Evolutionary conservation across 1,140 invertebrate genomes (phyloP).

Genomic region (Neodiprion pinetum): DNA sequence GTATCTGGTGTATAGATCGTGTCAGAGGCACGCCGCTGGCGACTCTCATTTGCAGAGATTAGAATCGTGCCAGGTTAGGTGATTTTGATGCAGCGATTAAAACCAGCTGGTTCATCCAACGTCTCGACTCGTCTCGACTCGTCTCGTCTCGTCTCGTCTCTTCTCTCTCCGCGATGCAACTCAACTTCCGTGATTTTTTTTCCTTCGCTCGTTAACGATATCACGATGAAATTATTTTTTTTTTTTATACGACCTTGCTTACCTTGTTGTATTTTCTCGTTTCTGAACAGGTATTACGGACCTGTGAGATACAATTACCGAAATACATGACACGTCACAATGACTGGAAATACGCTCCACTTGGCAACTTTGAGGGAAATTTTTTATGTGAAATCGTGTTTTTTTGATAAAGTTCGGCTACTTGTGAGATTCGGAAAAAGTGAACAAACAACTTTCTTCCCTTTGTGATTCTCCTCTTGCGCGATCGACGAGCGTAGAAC

Average conservation of each 20-base stretch:
- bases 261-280: too few relatives aligned
- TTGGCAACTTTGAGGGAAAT: not conserved
- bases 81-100: not conserved
- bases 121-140: slow-evolving; percentile 6
- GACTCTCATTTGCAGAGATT: slow-evolving; percentile 13
- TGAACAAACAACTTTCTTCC: not conserved
- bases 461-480: not conserved
- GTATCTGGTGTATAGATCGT: slow-evolving; percentile 52
- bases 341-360: not conserved
- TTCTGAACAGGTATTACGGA: too few relatives aligned
- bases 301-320: too few relatives aligned
- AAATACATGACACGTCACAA: too few relatives aligned
- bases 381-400: not conserved
- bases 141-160: slow-evolving; percentile 13
- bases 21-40: slow-evolving; percentile 48
- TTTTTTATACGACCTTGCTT: too few relatives aligned
- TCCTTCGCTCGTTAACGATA: too few relatives aligned
- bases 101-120: not conserved
- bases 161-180: slow-evolving; percentile 18
- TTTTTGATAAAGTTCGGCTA: not conserved
- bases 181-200: too few relatives aligned
- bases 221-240: too few relatives aligned
- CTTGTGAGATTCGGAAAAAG: not conserved
- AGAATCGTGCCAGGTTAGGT: not conserved
- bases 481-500: not conserved